A percentile compares a stretch with the other conserved stretches of the same genome.
Conservation (phyloP, 2,113 vertebrate genomes). For the Alaudala cheleensis region DNA sequence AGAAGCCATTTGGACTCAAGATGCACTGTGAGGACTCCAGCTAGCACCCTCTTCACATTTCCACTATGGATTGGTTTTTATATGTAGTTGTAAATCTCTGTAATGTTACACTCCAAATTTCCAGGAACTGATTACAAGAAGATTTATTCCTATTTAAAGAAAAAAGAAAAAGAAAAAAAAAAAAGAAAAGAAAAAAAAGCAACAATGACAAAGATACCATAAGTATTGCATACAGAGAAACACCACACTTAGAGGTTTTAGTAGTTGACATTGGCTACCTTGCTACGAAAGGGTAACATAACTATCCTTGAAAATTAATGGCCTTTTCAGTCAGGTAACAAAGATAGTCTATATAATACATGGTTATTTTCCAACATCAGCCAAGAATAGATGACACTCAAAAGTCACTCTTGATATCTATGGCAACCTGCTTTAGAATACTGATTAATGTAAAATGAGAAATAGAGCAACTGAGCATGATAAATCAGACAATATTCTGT, state of each 20-base stretch:
- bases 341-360: background rate
- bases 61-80: background rate
- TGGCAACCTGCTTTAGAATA: background rate
- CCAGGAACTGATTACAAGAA: background rate
- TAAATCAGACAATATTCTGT: background rate
- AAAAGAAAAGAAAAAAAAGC: no score
- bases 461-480: background rate
- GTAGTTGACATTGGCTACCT: background rate
- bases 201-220: background rate
- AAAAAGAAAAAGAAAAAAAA: background rate
- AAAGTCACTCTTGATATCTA: background rate
- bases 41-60: background rate
- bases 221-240: background rate
- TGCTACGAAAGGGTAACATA: background rate
- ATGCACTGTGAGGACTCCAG: background rate
- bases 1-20: background rate
- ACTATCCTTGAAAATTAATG: background rate
- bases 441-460: background rate
- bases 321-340: background rate
- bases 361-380: background rate
- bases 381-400: background rate
- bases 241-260: background rate
- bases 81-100: background rate
- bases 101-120: background rate
- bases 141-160: background rate